Evolutionary conservation across 2,888 invertebrate species (phyloP), one percentile per base, ranked within the genome.

Genomic region (Acleris holmiana): DNA sequence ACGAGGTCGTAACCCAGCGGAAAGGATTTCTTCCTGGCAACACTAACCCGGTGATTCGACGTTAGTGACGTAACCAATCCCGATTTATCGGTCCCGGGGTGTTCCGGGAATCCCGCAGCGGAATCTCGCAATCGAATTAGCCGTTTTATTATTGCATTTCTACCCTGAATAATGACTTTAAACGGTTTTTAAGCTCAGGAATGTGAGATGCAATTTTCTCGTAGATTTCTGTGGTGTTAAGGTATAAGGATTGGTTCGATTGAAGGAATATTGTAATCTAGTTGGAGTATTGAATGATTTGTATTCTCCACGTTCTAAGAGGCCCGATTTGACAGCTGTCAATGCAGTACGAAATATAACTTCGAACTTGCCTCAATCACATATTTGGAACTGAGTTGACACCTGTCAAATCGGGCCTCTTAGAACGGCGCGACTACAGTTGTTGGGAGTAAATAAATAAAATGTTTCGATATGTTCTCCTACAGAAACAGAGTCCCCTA

Each of bases 121-220:
- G 35, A 35, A 58, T 58, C 44, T 53, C 63, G 46, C 63, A 48
- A 58, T 53, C 58, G 63, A 58, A 58, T 64, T 64, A 64, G 53
- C 63, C 40, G 48, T 64, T 64, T 64, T 64, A 64, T 64, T 64
- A 64, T 64, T 64, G 58, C 63, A 64, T 58, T 64, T 58, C 60
- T 41, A 50, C 53, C 35, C 57, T 64, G 58, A 64, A 64, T 64
- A 64, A 64, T 64, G 63, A 64, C 63, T 48, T 58, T 58, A 48
- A 64, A 41, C 63, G 63, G 57, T 58, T 40, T 58, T 64, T 59
- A 59, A 55, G 64, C 59, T 54, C 44, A 1, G 18, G 48, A 48
- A 64, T 58, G 47, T 59, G 48, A 47, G 47, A 48, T 59, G 58
- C 64, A 48, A 53, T 58, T 61, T 44, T 19, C 56, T 29, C 25